Evolutionary conservation across 1,140 invertebrate species (phyloP).

Genomic region (Brachystomella parvula): DNA sequence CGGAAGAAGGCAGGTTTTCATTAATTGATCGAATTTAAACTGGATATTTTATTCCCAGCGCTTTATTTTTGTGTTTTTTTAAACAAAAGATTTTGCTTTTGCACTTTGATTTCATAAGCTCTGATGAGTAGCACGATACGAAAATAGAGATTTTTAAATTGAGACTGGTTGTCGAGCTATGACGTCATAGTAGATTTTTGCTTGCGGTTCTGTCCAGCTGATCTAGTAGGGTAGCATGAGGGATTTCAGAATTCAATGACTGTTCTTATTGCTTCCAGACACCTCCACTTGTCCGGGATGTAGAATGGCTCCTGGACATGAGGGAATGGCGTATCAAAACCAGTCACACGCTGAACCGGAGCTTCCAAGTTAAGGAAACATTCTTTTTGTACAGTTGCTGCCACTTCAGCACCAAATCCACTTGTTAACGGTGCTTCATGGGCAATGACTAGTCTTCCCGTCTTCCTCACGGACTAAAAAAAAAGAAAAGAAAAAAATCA

Average conservation of each 20-base stretch:
- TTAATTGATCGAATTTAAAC: too few relatives aligned
- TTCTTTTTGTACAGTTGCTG: conserved; percentile 84
- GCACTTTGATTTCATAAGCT: too few relatives aligned
- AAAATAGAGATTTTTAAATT: not conserved
- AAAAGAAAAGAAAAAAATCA: conserved; percentile 18
- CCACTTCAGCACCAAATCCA: conserved; percentile 94
- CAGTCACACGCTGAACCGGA: conserved; percentile 79
- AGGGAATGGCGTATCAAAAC: conserved; percentile 97
- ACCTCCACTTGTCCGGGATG: conserved; percentile 87
- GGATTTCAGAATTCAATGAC: conserved; percentile 30
- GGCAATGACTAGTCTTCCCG: conserved; percentile 78
- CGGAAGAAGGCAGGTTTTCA: too few relatives aligned
- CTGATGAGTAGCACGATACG: too few relatives aligned
- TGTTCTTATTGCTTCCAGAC: conserved; percentile 63
- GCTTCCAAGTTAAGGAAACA: conserved; percentile 94
- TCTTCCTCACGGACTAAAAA: conserved; percentile 84
- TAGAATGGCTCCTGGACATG: conserved; percentile 94
- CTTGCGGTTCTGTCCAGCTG: not conserved
- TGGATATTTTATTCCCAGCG: too few relatives aligned
- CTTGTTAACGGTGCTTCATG: conserved; percentile 94
- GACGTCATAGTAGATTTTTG: not conserved
- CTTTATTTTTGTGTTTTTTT: too few relatives aligned
- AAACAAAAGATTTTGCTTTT: too few relatives aligned
- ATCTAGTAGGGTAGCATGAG: not conserved
- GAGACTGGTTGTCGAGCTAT: not conserved